Percentiles rank a stretch among this genome's conserved stretches.
Conservation (phyloP, 2,113 vertebrate genomes). For the Hippocampus comes region DNA sequence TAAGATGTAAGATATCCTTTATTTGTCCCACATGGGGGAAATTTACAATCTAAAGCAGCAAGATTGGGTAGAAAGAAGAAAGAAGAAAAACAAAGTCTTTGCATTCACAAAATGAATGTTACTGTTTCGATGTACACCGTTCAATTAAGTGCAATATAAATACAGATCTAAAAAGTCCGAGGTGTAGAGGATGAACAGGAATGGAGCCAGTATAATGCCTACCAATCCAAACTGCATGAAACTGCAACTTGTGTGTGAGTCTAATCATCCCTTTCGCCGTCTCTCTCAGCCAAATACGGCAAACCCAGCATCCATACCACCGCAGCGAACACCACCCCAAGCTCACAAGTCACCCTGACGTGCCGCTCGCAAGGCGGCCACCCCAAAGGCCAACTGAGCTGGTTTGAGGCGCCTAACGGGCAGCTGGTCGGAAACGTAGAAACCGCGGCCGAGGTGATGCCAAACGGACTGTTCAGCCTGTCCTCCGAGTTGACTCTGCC, state of each 20-base stretch:
- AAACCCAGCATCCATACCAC: constrained; percentile 7
- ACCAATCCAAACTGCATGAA: not conserved
- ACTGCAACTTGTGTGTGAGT: not conserved
- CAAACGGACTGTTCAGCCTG: constrained; percentile 41
- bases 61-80: no score
- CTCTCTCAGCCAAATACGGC: constrained; percentile 52
- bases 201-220: no score
- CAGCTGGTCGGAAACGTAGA: constrained; percentile 18
- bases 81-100: no score
- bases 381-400: constrained; percentile 56
- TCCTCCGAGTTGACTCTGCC: constrained; percentile 39
- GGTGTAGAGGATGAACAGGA: no score
- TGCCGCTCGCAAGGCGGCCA: constrained; percentile 56
- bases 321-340: rapidly evolving
- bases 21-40: no score
- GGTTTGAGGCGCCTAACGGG: constrained; percentile 22
- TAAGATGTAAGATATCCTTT: no score
- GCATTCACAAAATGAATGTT: no score
- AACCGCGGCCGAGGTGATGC: rapidly evolving
- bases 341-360: constrained; percentile 3
- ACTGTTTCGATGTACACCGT: no score
- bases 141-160: no score
- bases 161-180: no score
- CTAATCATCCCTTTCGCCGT: not conserved
- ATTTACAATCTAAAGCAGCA: no score